A percentile compares a stretch with the other conserved stretches of the same genome.
Conservation (phyloP, 2,888 invertebrate species). For the Xestia sexstrigata region DNA sequence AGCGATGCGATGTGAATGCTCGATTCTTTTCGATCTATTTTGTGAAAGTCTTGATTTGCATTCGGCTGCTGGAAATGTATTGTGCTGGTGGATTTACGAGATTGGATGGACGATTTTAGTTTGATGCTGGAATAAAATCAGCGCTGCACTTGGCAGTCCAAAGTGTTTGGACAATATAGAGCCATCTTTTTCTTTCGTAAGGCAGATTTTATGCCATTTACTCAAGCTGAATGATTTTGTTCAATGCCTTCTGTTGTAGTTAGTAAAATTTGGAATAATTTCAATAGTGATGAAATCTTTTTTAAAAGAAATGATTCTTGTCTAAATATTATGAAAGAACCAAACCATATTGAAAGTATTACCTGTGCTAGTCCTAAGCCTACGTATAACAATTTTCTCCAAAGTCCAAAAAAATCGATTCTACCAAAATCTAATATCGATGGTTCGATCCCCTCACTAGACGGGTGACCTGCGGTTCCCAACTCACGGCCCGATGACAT, state of each 20-base stretch:
- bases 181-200: background rate
- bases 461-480: slow-evolving; percentile 65
- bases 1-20: slow-evolving; percentile 53
- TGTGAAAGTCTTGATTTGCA: slow-evolving; percentile 48
- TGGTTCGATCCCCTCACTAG: slow-evolving; percentile 53
- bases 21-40: slow-evolving; percentile 50
- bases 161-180: background rate
- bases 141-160: background rate
- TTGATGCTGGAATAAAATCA: background rate
- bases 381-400: background rate
- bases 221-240: background rate
- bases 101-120: slow-evolving; percentile 23
- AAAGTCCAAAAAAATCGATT: slow-evolving; percentile 38
- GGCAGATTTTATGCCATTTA: background rate
- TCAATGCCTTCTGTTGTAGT: background rate
- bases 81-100: slow-evolving; percentile 21
- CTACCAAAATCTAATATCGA: slow-evolving; percentile 20
- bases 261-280: background rate
- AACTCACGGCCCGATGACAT: slow-evolving; percentile 69
- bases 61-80: slow-evolving; percentile 25
- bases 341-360: background rate
- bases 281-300: background rate
- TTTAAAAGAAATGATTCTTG: background rate
- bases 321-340: background rate
- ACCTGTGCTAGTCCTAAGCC: background rate